Evolutionary conservation across 2,113 vertebrate species (phyloP), one percentile per base, ranked within the genome.

Genomic region (Sorex fumeus): DNA sequence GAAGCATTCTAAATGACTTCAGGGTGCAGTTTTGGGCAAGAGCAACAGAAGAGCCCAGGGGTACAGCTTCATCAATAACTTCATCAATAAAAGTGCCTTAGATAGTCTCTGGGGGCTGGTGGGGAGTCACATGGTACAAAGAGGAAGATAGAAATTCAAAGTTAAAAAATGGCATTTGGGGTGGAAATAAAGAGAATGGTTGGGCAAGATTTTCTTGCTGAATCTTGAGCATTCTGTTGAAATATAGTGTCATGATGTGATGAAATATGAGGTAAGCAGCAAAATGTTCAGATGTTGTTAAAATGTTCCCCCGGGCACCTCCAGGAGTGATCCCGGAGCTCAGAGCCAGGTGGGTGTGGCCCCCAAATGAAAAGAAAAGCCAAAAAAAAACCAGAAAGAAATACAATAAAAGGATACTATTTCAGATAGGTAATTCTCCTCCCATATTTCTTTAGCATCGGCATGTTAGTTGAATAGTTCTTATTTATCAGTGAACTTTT

Each of bases 251-350:
- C 47, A 10, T 50, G 47, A 50, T 50, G 47, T 50, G 47, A 50
- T 93, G 85, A 85, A 95, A 90, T 62, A 47, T 88, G 70, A 84
- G 30, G 50, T 84, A 45, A 91, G 70, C 93, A 94, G 34, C 30
- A 78, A 70, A 91, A 75, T 83, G 57, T 79, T 32, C 21, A 75
- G 34, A 67, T 70, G 76, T 43, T 32, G 84, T 79, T 74, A 85
- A 91, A 87, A 84, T 50, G 21, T 15, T 60, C 8, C 18, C 57
- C 19, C 21, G 8, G 21, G 57, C 57, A 23, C 21, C 19, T 5
- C 57, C 57, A 60, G 57, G 18, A 60, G 21, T 60, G 21, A 60
- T 60, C 57, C 18, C 18, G 16, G 57, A 60, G 21, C 19, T 60
- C 57, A 21, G 57, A 60, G 57, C 18, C 57, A 60, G 57, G 57